Conservation (phyloP, 2,113 vertebrate genomes). For the Porphyrio hochstetteri region DNA sequence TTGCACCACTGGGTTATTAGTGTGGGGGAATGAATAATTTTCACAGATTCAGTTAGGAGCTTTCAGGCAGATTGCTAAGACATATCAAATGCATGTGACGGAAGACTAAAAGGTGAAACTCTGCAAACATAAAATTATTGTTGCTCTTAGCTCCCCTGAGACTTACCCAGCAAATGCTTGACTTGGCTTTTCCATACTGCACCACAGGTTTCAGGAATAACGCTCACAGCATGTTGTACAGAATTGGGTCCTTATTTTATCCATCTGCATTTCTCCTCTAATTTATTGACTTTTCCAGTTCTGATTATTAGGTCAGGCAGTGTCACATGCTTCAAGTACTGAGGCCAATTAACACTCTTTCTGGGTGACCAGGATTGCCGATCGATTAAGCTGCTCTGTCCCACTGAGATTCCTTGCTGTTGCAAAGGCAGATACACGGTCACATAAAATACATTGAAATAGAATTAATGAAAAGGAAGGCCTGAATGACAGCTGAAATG, state of each 20-base stretch:
- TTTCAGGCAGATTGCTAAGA: slow-evolving; percentile 20
- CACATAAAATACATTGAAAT: slow-evolving; percentile 40
- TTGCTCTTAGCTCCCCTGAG: neutral
- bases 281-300: slow-evolving; percentile 57
- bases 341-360: slow-evolving; percentile 70
- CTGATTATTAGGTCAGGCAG: slow-evolving; percentile 65
- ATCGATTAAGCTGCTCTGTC: slow-evolving; percentile 59
- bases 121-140: slow-evolving; percentile 5
- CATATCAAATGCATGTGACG: neutral
- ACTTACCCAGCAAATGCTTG: slow-evolving; percentile 14
- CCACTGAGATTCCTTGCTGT: slow-evolving; percentile 61
- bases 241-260: slow-evolving; percentile 14
- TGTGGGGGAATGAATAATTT: slow-evolving; percentile 4
- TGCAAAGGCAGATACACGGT: slow-evolving; percentile 1
- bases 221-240: neutral
- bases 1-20: neutral
- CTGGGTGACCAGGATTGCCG: slow-evolving; percentile 52
- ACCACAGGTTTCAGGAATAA: neutral
- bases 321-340: slow-evolving; percentile 55
- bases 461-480: slow-evolving; percentile 65
- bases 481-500: slow-evolving; percentile 39
- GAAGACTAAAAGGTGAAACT: slow-evolving; percentile 28
- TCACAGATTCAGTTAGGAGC: neutral
- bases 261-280: slow-evolving; percentile 46
- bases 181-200: neutral